phyloP scores from a whole-genome alignment of 2,797 vertebrate species.

The Dromococcyx pavoninus region DNA sequence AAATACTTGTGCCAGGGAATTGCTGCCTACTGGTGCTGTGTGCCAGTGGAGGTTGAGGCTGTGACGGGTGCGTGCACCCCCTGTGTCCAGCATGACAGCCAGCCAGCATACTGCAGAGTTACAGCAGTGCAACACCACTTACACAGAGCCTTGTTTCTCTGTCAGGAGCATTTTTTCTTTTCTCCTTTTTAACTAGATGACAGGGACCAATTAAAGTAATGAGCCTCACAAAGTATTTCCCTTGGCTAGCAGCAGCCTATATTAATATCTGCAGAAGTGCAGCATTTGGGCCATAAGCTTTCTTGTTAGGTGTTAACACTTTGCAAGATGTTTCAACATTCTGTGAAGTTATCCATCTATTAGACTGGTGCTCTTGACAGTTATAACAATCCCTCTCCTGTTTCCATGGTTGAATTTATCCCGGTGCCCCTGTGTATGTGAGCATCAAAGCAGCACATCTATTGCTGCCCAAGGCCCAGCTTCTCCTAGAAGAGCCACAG shows the following conservation, averaged over 20 bases:
- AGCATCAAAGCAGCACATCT: not conserved
- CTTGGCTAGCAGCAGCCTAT: conserved; percentile 58
- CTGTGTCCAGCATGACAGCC: not conserved
- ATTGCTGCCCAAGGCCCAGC: not conserved
- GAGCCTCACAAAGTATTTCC: conserved; percentile 71
- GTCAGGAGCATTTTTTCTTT: conserved; percentile 54
- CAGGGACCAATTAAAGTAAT: conserved; percentile 79
- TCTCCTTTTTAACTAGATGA: conserved; percentile 72
- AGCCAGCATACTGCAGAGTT: not conserved
- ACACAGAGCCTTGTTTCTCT: conserved; percentile 48
- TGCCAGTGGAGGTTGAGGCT: not conserved
- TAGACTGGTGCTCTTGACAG: not conserved
- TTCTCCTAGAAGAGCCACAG: not conserved
- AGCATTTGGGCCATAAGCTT: conserved; percentile 3
- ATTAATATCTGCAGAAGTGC: conserved; percentile 60
- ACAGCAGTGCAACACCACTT: conserved; percentile 19
- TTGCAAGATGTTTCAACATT: not conserved
- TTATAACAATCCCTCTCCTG: not conserved
- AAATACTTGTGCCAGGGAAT: not conserved
- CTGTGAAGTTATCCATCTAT: not conserved
- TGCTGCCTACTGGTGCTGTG: not conserved
- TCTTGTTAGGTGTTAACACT: not conserved
- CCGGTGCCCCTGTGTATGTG: not conserved
- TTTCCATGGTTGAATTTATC: not conserved
- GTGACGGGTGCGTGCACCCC: fast-evolving